These are phyloP conservation scores for Chrysochloris asiatica DNA, from an alignment of 2,113 vertebrate species.

Conservation along the genomic window DNA sequence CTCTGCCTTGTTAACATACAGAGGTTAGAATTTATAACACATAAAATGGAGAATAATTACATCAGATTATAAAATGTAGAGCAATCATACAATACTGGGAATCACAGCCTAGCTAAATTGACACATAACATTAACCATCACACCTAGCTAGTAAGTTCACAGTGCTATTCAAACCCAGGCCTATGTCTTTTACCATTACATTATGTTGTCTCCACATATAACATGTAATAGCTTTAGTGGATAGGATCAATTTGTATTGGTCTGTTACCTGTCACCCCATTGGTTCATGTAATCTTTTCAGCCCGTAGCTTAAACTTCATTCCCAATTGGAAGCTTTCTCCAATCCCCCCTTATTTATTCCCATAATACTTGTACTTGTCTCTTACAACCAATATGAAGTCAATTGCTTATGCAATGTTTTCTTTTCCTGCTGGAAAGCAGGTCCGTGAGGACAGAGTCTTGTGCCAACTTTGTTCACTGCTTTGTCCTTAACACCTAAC, in stretches of 20 bases:
- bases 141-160: background rate
- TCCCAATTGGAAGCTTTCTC: conserved; percentile 15
- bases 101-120: no score
- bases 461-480: background rate
- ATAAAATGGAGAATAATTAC: background rate
- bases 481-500: background rate
- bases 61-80: background rate
- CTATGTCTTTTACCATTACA: background rate
- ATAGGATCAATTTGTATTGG: background rate
- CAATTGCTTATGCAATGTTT: background rate
- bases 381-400: background rate
- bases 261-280: background rate
- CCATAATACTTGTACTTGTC: background rate
- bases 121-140: no score
- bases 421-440: conserved; percentile 13
- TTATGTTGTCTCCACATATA: background rate
- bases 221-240: background rate
- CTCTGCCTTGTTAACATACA: background rate
- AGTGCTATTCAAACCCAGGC: background rate
- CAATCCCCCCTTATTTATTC: background rate
- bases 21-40: background rate
- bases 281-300: background rate
- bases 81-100: background rate
- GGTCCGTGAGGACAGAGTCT: background rate
- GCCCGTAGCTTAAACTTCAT: background rate